Evolutionary conservation across 2,888 invertebrate species (phyloP), one percentile per base, ranked within the genome.

Genomic region (Leucophora obtusa): DNA sequence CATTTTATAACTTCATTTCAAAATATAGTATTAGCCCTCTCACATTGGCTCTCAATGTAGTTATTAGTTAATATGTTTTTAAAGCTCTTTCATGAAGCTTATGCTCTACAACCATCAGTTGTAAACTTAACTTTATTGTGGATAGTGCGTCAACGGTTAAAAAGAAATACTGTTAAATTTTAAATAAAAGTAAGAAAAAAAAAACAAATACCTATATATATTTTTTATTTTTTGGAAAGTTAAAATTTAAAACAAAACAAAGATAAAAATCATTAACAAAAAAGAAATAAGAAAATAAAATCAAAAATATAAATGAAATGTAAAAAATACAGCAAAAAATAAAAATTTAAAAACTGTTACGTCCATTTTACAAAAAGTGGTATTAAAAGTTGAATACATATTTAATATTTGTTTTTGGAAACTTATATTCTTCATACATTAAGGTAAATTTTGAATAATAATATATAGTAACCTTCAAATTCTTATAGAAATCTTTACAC

Each of bases 201-300:
- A 28, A 28, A 77, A 62, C 11, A 59, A 2, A 58, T 15, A 14
- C 14, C 54, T 15, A 50, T 63, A 11, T 43, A 5, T 71, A 47
- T 51, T 7, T 43, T 8, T 9, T 71, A 53, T 51, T 7, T 71
- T 77, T 71, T 77, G 77, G 71, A 72, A 78, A 72, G 71, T 66
- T 60, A 7, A 10, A 56, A 35, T 43, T 43, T 59, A 33, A 17
- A 33, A 15, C 5, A 51, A 28, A 50, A 33, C 15, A 63, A 18
- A 60, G 47, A 18, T 58, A 24, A 69, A 60, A 75, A 33, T 28
- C 21, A 7, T 15, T 33, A 21, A 47, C 21, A n/a, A 56, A 56
- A 28, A 56, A 56, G 1, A 56, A 56, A 56, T 24, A 54, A 24
- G 17, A 33, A 73, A 35, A 18, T 1, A 50, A 50, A 65, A 71